Evolutionary conservation across 2,113 vertebrate species (phyloP).

Genomic region (Ellobius talpinus): DNA sequence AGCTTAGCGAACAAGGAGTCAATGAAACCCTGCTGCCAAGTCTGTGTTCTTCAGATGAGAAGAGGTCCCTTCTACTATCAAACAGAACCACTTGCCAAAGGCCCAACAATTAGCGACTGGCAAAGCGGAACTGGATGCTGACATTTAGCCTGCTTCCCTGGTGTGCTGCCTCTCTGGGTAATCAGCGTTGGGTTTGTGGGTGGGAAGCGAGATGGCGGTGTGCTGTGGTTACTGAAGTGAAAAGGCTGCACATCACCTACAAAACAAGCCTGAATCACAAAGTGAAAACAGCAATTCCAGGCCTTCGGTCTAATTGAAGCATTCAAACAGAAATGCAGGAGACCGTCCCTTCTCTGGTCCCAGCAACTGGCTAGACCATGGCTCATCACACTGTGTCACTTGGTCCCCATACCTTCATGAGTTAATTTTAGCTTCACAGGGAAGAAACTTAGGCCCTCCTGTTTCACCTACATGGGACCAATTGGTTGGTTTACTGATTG

Average conservation of each 20-base stretch:
- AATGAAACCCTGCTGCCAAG: slow-evolving; percentile 18
- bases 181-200: background rate
- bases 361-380: background rate
- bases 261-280: background rate
- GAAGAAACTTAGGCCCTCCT: background rate
- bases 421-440: background rate
- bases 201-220: background rate
- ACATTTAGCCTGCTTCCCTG: background rate
- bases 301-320: background rate
- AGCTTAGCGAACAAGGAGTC: slow-evolving; percentile 33
- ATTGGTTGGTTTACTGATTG: background rate
- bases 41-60: slow-evolving; percentile 1
- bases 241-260: background rate
- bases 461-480: background rate
- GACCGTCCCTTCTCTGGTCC: background rate
- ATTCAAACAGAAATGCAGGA: background rate
- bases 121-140: background rate
- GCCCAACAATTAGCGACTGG: background rate
- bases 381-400: background rate
- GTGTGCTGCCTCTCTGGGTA: background rate
- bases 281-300: background rate
- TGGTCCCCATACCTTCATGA: background rate
- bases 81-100: slow-evolving; percentile 34
- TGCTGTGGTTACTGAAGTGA: background rate
- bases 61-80: background rate